Conservation (phyloP, 2,113 vertebrate genomes). For the Aegithalos caudatus region DNA sequence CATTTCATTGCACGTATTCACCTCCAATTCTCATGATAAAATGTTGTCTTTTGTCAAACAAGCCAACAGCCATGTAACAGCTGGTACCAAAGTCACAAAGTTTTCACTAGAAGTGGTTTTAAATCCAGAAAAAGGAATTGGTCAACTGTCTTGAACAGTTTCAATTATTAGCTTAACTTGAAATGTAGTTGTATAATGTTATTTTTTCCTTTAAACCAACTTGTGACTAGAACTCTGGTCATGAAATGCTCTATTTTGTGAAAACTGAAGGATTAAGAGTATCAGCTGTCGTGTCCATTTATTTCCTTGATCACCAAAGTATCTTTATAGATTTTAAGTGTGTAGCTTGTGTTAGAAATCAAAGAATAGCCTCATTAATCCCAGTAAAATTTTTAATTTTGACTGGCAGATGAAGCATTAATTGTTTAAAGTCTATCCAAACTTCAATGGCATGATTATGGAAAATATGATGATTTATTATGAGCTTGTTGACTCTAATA, state of each 20-base stretch:
- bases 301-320: background rate
- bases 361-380: background rate
- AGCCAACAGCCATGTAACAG: accelerated
- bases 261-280: background rate
- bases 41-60: background rate
- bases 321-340: background rate
- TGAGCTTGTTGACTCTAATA: conserved; percentile 7
- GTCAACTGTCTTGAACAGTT: background rate
- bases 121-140: background rate
- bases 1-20: background rate
- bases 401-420: background rate
- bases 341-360: background rate
- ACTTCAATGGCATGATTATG: background rate
- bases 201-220: background rate
- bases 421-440: background rate
- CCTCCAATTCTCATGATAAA: background rate
- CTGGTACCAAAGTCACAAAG: background rate
- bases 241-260: background rate
- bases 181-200: background rate
- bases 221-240: background rate
- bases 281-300: background rate
- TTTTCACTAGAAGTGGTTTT: background rate
- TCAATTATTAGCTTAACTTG: background rate
- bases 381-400: background rate
- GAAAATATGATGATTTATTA: background rate